A percentile compares a stretch with the other conserved stretches of the same genome.
phyloP scores from a whole-genome alignment of 2,888 invertebrate genomes.

The Mayetiola destructor region DNA sequence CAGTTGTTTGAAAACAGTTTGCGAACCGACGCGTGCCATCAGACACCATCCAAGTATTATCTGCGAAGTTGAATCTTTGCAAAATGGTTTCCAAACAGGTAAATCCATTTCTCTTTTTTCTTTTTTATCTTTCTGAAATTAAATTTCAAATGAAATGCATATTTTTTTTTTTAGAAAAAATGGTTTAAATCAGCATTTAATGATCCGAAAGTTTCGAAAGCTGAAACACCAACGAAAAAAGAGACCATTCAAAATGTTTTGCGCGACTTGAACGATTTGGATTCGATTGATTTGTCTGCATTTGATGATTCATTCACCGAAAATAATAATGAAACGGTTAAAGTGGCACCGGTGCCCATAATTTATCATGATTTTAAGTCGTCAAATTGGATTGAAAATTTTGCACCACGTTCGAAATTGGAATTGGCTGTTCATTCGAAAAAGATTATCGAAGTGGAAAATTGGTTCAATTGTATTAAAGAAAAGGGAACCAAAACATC shows the following conservation, averaged over 20 bases:
- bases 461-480: slow-evolving; percentile 42
- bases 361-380: slow-evolving; percentile 11
- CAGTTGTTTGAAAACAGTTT: not conserved
- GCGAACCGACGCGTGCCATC: not conserved
- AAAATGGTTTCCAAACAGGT: slow-evolving; percentile 6
- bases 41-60: not conserved
- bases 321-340: not conserved
- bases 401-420: slow-evolving; percentile 42
- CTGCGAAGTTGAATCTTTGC: not conserved
- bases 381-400: slow-evolving; percentile 44
- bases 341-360: not conserved
- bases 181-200: slow-evolving; percentile 17
- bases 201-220: not conserved
- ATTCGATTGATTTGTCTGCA: not conserved
- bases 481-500: slow-evolving; percentile 24
- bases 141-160: not conserved
- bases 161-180: slow-evolving; percentile 14
- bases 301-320: not conserved
- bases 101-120: not conserved
- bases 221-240: not conserved
- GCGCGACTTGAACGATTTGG: not conserved
- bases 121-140: not conserved
- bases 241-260: not conserved
- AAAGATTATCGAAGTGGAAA: slow-evolving; percentile 56
- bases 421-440: slow-evolving; percentile 62